A percentile compares a stretch with the other conserved stretches of the same genome.
These are phyloP conservation scores for Lamellibrachia luymesi DNA, from an alignment of 1,140 invertebrate genomes.

Conservation along the genomic window DNA sequence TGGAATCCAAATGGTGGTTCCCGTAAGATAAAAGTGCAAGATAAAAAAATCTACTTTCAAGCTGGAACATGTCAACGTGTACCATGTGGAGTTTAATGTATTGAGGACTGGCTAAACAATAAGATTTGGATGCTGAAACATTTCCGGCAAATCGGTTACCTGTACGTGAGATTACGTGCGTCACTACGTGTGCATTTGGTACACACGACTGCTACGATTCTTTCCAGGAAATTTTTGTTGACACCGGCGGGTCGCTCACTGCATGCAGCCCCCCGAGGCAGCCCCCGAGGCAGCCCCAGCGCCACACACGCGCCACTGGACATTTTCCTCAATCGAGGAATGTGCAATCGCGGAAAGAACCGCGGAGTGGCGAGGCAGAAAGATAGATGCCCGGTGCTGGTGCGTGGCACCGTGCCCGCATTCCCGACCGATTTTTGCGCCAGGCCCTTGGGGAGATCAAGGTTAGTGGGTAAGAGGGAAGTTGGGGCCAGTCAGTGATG, in stretches of 20 bases:
- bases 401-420: background rate
- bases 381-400: background rate
- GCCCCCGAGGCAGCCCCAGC: too few relatives aligned
- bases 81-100: too few relatives aligned
- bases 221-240: background rate
- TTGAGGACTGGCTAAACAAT: background rate
- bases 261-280: background rate
- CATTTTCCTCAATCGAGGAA: background rate
- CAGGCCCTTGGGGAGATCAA: background rate
- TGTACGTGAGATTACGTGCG: background rate
- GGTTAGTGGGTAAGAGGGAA: background rate
- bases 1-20: background rate
- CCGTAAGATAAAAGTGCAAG: background rate
- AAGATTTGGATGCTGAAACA: background rate
- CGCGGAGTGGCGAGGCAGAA: background rate
- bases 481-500: background rate
- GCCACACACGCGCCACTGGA: background rate
- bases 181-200: background rate
- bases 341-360: background rate
- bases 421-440: background rate
- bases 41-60: too few relatives aligned
- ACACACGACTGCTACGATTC: background rate
- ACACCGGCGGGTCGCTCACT: background rate
- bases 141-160: background rate
- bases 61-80: too few relatives aligned